Evolutionary conservation across 2,113 vertebrate genomes (phyloP), one percentile per base, ranked within the genome.

Genomic region (Lamprotornis superbus): DNA sequence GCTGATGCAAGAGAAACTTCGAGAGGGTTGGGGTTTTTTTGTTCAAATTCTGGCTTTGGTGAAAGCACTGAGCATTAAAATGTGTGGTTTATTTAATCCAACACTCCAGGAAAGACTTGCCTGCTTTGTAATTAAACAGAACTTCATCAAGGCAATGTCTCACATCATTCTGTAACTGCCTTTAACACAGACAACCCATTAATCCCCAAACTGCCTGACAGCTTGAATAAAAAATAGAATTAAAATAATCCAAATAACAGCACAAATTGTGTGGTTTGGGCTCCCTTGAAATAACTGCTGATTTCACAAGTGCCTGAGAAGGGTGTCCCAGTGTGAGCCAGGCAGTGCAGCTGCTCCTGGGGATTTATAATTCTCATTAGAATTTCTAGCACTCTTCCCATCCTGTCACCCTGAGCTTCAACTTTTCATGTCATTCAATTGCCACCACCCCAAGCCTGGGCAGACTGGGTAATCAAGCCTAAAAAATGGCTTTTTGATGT

Each of bases 251-350:
- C 35, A 69, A 90, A 63, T 61, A 94, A 69, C 42, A 63, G 57
- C 84, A 74, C 39, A 80, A 91, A 89, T 85, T 18, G 50, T 42
- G 56, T 40, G n/a, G 47, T 46, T 83, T 82, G 63, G 57, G 24
- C 67, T 94, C 70, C 52, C 50, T 47, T 88, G 78, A 88, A 91
- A 59, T 80, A 85, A 77, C 46, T 85, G 81, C 46, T 90, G 87
- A 82, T 94, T 91, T 83, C 84, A 88, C 70, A 89, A 68, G 86
- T 67, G 89, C 90, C 85, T 88, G 87, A 77, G 55, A 83, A 85
- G 84, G 60, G 59, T 88, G 90, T 76, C 87, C 55, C 84, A 80
- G 84, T 39, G 2, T 33, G 82, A 95, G 67, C 70, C 92, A 71
- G 74, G 39, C 81, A 68, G 74, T 25, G 78, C 82, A 85, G 93